Base-by-base conservation (phyloP, 2,888 invertebrate genomes). In the Teinopalpus imperialis region DNA sequence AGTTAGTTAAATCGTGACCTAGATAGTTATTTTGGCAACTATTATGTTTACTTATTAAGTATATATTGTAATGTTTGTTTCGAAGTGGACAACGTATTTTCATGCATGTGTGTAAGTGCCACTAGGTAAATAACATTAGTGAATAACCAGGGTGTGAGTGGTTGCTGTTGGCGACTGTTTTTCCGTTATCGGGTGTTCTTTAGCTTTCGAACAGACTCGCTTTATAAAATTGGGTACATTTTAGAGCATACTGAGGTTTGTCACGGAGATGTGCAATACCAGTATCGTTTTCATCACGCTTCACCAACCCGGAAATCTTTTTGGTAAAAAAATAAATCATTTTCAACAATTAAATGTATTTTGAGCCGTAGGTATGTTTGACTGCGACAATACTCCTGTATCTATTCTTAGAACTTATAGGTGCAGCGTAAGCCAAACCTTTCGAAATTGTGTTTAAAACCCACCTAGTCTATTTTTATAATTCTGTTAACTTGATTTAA, bases 401-500 rank as follows among this genome's bases (percentile, higher is more conserved):
- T 20, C 26, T 36, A 23, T 23, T 3, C 10, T 27, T 40, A 18
- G 10, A 37, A 37, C 4, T 8, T 30, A 41, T 27, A 9, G 29
- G 24, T 36, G 41, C 46, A 40, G 46, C 34, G 35, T 16, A 31
- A 30, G 45, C 48, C 47, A 43, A 41, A 41, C 27, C 44, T 52
- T 56, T 57, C 56, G 53, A 54, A 61, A 61, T 54, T 54, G 50
- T 49, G 51, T 56, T 57, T 57, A 42, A 77, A 85, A 81, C 87
- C 87, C 88, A 87, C 88, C 88, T 87, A 86, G 87, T 88, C 85
- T 82, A 75, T 80, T 79, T 68, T 66, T 72, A 68, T 69, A 71
- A 74, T 72, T 76, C 77, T 69, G 66, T 68, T 75, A 77, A 73
- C 68, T 77, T 67, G 71, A 71, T 76, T 68, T 68, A 57, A 59